phyloP scores from a whole-genome alignment of 2,888 invertebrate genomes.

The Unio pictorum region DNA sequence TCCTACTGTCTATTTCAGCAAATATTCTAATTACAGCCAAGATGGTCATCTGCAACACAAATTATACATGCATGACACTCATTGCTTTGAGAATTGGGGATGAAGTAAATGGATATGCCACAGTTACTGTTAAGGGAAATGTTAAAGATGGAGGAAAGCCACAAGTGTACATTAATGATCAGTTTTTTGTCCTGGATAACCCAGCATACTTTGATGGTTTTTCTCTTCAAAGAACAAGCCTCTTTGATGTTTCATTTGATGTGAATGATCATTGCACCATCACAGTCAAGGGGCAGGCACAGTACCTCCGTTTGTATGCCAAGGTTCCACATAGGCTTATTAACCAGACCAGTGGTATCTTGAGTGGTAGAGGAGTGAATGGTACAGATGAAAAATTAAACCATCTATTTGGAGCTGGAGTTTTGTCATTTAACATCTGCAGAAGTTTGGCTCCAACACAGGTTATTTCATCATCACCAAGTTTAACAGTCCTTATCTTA shows the following conservation, averaged over 20 bases:
- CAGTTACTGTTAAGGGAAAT: constrained; percentile 35
- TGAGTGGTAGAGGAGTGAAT: constrained; percentile 32
- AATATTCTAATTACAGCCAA: constrained; percentile 46
- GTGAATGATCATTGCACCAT: constrained; percentile 28
- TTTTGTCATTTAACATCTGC: constrained; percentile 28
- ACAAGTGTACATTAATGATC: constrained; percentile 31
- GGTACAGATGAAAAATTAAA: constrained; percentile 17
- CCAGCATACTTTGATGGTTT: constrained; percentile 44
- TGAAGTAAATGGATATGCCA: constrained; percentile 30
- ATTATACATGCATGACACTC: constrained; percentile 46
- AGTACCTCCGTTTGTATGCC: constrained; percentile 32
- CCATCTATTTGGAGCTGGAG: constrained; percentile 19
- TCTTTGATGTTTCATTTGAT: constrained; percentile 26
- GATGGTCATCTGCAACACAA: constrained; percentile 48
- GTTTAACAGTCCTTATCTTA: constrained; percentile 12
- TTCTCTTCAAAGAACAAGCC: constrained; percentile 26
- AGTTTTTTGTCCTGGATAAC: constrained; percentile 25
- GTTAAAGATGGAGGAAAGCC: constrained; percentile 22
- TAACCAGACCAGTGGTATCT: constrained; percentile 31
- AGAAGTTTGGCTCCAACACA: constrained; percentile 16
- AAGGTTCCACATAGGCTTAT: constrained; percentile 16
- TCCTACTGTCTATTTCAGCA: constrained; percentile 38
- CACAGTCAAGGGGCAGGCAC: constrained; percentile 29
- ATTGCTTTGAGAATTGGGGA: constrained; percentile 46
- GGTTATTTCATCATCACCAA: constrained; percentile 10